Percentiles rank a stretch among this genome's conserved stretches.
Evolutionary conservation across 2,113 vertebrate species (phyloP).

Genomic region (Empidonax traillii): DNA sequence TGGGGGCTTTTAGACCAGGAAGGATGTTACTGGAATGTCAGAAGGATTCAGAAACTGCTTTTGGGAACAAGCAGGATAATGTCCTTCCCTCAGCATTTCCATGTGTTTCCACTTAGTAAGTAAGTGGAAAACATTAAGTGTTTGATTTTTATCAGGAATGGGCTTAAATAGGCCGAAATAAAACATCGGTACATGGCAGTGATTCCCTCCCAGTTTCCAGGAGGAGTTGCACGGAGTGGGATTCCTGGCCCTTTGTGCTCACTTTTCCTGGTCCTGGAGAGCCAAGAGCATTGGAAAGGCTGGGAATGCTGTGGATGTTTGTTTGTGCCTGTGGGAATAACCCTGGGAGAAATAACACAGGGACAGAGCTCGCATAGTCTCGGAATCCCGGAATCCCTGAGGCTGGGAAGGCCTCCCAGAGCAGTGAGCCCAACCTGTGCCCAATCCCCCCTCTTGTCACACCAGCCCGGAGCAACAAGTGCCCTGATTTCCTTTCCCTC

Average conservation of each 20-base stretch:
- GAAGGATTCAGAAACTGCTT: background rate
- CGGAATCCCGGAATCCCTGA: rapidly evolving
- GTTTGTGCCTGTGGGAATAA: rapidly evolving
- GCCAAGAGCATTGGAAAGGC: rapidly evolving
- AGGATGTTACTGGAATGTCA: background rate
- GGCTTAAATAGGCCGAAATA: background rate
- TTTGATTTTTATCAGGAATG: background rate
- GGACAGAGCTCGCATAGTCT: rapidly evolving
- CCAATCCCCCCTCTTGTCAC: background rate
- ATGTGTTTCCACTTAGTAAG: background rate
- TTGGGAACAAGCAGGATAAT: background rate
- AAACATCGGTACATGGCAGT: background rate
- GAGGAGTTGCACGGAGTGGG: background rate
- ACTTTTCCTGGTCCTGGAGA: rapidly evolving
- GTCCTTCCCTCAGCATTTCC: background rate
- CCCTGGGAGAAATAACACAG: background rate
- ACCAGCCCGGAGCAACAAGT: background rate
- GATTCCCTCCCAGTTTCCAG: background rate
- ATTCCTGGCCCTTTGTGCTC: rapidly evolving
- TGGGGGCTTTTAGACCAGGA: background rate
- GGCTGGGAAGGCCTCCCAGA: background rate
- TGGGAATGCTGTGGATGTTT: background rate
- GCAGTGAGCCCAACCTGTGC: rapidly evolving
- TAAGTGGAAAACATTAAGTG: background rate
- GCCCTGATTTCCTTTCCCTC: background rate